Base-by-base conservation (phyloP, 1,140 invertebrate genomes). In the Zaprionus tsacasi region DNA sequence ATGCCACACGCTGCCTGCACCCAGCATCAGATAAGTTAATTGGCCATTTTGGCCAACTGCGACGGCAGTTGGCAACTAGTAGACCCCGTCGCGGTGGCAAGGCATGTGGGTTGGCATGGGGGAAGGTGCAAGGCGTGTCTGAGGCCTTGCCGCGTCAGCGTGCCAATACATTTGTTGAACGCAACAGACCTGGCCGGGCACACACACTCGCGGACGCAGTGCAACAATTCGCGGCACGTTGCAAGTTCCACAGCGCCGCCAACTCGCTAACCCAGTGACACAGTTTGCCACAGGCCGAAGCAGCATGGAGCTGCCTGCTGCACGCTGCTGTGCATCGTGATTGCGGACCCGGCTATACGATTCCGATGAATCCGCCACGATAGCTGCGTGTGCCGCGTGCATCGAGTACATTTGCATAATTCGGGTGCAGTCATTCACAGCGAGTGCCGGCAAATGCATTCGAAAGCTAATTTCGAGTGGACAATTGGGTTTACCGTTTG, bases 21-120 rank as follows among this genome's bases (percentile, higher is more conserved):
- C 63, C 68, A 65, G 54, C 76, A 87, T 87, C 79, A 88, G 83
- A 88, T 87, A 88, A 79, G 83, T 82, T 87, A 88, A 87, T 87
- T 87, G 82, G 83, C 82, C 82, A 73, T 81, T 88, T 88, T 88
- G 80, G 82, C 82, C 82, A 79, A 88, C 70, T 48, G 60, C 69
- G 48, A 50, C 36, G 57, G 60, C 45, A 54, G 56, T 35, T 35
- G 64, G 67, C 35, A 67, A 54, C 33, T 64, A 43, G 63, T 43
- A 69, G 70, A 78, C 78, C 77, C 80, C 66, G 81, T 83, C 59
- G 59, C 6, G 36, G 25, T 13, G 21, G 36, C 27, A 43, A 43
- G 40, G 27, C 6, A 30, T 30, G 27, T 21, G 21, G 21, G 21
- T 21, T 21, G 64, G 36, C 5, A 6, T 30, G 6, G 21, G 55